Base-by-base conservation (phyloP, 2,797 vertebrate genomes). In the Ptychadena robeensis region DNA sequence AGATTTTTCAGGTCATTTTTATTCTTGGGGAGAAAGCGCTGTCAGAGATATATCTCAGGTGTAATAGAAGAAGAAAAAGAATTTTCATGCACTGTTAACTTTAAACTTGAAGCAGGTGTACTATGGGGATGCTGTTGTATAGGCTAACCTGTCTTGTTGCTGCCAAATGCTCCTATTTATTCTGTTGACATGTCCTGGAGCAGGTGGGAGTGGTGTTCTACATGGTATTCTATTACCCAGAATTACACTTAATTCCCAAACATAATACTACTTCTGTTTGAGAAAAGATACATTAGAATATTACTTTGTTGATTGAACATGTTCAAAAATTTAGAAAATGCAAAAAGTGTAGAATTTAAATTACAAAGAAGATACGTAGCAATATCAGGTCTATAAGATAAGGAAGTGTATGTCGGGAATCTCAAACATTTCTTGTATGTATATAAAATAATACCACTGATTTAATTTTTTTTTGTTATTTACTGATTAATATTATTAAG, bases 1-100 rank as follows among this genome's bases (percentile, higher is more conserved):
- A 75, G 82, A 53, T 80, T n/a, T 28, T 1, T 15, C 10, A 74
- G 82, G 32, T 84, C 28, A 74, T 80, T 84, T 75, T 80, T 84
- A 79, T 79, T 79, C 82, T 75, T 80, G 37, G 70, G 48, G 67
- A 38, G 30, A 25, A 82, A 71, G 67, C 31, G 28, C 73, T 82
- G 81, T 77, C 81, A 82, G 37, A 63, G 35, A 82, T 68, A 68
- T 81, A 61, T 59, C 82, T 75, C 82, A 80, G 82, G 71, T 80
- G 65, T 69, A 74, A 63, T 63, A 69, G 65, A 9, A 77, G 38
- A 64, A 65, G 79, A 74, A 73, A 35, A 67, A 69, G 44, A 35
- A 69, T 80, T 73, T 80, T 75, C 65, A 84, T 64, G 77, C 77
- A 31, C 82, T 31, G 77, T 64, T 84, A 84, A 59, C 44, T 69